These are phyloP conservation scores for Pandion haliaetus DNA, from an alignment of 2,113 vertebrate genomes.

Conservation along the genomic window DNA sequence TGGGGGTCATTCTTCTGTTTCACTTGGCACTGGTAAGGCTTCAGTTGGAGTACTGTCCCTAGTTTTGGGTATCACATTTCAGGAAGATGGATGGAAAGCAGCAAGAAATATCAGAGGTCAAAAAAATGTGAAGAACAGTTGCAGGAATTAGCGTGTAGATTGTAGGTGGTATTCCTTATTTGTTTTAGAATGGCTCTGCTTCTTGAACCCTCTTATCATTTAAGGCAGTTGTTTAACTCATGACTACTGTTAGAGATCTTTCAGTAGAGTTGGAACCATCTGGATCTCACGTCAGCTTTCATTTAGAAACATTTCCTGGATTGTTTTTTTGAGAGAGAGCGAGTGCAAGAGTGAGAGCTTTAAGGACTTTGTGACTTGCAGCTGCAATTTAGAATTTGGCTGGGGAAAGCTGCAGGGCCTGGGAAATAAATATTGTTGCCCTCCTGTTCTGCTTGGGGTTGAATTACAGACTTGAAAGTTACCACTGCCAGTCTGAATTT, in stretches of 20 bases:
- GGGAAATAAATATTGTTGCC: neutral
- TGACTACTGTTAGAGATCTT: neutral
- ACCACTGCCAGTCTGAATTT: neutral
- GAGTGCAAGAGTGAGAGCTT: neutral
- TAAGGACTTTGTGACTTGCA: neutral
- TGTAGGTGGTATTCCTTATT: neutral
- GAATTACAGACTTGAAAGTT: neutral
- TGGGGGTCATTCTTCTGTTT: neutral
- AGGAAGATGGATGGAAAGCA: neutral
- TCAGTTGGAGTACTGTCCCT: neutral
- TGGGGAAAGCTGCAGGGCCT: neutral
- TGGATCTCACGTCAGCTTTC: constrained; percentile 2
- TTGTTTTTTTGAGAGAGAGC: neutral
- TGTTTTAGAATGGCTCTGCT: neutral
- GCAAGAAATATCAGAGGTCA: neutral
- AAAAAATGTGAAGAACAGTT: neutral
- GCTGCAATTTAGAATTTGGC: neutral
- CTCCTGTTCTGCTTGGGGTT: neutral
- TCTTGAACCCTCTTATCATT: neutral
- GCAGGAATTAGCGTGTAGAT: neutral
- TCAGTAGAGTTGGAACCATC: neutral
- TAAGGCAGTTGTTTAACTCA: neutral
- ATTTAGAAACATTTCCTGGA: neutral
- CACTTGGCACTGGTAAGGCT: neutral
- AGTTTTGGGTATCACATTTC: neutral